Conservation (phyloP, 2,113 vertebrate species). For the Anhinga rufa region DNA sequence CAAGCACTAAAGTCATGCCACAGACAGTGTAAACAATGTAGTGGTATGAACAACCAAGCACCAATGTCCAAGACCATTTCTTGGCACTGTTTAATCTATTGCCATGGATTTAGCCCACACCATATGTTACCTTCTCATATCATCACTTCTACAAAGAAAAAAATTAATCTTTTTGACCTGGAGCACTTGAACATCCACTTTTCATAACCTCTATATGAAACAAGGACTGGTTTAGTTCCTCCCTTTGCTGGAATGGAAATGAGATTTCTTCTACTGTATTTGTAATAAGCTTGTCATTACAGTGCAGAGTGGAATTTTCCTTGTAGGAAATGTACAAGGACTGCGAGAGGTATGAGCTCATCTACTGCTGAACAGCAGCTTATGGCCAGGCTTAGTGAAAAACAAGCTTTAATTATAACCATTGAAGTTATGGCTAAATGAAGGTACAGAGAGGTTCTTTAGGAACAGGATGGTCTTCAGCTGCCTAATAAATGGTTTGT, state of each 20-base stretch:
- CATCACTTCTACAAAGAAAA: not conserved
- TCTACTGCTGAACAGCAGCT: not conserved
- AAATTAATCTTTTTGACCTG: not conserved
- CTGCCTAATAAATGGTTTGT: not conserved
- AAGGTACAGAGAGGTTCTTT: not conserved
- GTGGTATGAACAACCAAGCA: not conserved
- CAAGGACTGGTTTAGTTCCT: not conserved
- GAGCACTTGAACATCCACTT: not conserved
- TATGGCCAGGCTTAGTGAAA: not conserved
- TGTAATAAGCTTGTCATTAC: not conserved
- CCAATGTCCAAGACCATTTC: not conserved
- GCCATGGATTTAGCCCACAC: not conserved
- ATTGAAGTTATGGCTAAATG: not conserved
- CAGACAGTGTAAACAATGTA: not conserved
- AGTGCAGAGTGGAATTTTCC: not conserved
- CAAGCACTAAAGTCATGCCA: not conserved
- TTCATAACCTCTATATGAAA: not conserved
- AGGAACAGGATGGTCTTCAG: not conserved
- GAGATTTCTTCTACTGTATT: not conserved
- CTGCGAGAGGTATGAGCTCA: not conserved
- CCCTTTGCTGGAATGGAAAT: not conserved
- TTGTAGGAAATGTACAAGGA: not conserved
- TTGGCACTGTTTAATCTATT: not conserved
- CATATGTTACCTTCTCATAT: not conserved
- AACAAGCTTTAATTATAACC: not conserved